phyloP scores from a whole-genome alignment of 2,113 vertebrate genomes.

The Ceratotherium simum region DNA sequence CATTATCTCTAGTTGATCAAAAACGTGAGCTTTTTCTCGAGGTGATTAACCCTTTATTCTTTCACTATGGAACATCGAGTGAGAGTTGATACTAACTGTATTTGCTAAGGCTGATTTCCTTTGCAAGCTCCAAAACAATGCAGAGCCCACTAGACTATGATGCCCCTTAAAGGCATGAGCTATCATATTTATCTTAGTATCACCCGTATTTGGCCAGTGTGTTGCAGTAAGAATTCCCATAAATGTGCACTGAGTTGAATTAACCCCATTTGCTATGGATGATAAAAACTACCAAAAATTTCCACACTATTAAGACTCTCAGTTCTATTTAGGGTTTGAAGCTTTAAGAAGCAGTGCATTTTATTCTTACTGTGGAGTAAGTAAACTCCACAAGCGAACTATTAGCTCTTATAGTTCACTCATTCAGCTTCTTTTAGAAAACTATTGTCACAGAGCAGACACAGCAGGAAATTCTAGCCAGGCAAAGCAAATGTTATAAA shows the following conservation, averaged over 20 bases:
- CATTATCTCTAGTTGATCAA: conserved; percentile 55
- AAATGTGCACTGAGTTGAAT: not conserved
- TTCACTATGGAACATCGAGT: not conserved
- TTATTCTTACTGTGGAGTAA: conserved; percentile 9
- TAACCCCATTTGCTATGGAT: not conserved
- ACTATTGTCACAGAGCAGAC: not conserved
- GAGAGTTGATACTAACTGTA: conserved; percentile 41
- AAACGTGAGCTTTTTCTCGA: conserved; percentile 24
- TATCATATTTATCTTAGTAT: not conserved
- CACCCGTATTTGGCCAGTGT: not conserved
- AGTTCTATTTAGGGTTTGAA: conserved; percentile 16
- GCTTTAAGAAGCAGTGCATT: not conserved
- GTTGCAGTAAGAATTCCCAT: not conserved
- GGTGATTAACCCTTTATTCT: conserved; percentile 47
- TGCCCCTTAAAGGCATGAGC: not conserved
- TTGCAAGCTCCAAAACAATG: conserved; percentile 9
- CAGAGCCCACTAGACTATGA: not conserved
- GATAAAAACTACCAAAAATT: conserved; percentile 36
- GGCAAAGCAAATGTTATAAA: not conserved
- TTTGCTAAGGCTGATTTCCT: conserved; percentile 36
- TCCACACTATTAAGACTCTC: not conserved
- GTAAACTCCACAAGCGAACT: not conserved
- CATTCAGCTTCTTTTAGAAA: conserved; percentile 33
- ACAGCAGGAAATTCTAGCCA: not conserved
- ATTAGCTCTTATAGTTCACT: not conserved